These are phyloP conservation scores for Uloborus plumipes DNA, from an alignment of 2,888 invertebrate genomes.

Conservation along the genomic window DNA sequence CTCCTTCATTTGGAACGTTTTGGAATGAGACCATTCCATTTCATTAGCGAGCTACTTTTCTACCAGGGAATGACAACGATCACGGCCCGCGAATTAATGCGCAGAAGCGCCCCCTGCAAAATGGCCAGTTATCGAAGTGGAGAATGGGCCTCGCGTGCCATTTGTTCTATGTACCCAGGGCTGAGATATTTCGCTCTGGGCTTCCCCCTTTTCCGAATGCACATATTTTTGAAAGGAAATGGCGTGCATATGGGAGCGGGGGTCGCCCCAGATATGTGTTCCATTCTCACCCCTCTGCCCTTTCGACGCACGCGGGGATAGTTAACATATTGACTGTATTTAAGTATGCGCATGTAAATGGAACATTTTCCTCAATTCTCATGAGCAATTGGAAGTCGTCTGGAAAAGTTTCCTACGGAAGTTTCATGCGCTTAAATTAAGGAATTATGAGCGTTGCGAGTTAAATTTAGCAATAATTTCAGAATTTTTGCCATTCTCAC, in stretches of 20 bases:
- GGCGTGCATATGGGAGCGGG: slow-evolving; percentile 8
- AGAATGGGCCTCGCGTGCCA: slow-evolving; percentile 16
- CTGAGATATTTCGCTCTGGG: slow-evolving; percentile 28
- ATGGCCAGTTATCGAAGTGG: slow-evolving; percentile 52
- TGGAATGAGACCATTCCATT: slow-evolving; percentile 35
- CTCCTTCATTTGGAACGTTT: slow-evolving; percentile 24
- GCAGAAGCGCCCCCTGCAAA: slow-evolving; percentile 21
- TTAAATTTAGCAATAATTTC: no score
- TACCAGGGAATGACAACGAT: neutral
- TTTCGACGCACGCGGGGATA: slow-evolving; percentile 13
- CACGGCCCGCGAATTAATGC: slow-evolving; percentile 44
- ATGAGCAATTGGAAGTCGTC: no score
- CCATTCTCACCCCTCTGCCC: neutral
- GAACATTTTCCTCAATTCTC: no score
- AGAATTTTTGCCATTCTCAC: no score
- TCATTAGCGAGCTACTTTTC: slow-evolving; percentile 30
- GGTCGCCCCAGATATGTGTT: slow-evolving; percentile 12
- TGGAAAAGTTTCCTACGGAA: no score
- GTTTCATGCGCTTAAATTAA: no score
- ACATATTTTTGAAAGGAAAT: slow-evolving; percentile 52
- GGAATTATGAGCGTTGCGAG: no score
- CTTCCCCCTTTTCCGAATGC: slow-evolving; percentile 51
- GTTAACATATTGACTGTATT: slow-evolving; percentile 27
- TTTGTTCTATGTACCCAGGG: slow-evolving; percentile 34
- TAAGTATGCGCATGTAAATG: no score